A percentile compares a stretch with the other conserved stretches of the same genome.
These are phyloP conservation scores for Tichodroma muraria DNA, from an alignment of 2,113 vertebrate genomes.

Conservation along the genomic window DNA sequence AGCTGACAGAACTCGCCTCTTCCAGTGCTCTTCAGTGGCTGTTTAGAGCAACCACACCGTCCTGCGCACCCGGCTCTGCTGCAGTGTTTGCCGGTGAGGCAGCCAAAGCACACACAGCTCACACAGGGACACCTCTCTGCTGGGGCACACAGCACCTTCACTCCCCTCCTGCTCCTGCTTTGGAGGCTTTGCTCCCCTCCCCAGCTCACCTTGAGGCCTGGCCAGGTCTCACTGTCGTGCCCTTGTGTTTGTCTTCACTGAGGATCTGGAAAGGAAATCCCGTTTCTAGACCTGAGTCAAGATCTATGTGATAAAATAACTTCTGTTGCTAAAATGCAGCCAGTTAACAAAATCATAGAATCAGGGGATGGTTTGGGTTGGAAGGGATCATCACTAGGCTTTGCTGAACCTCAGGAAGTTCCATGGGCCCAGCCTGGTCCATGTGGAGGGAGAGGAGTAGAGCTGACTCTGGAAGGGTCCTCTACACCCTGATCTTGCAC, in stretches of 20 bases:
- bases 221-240: rapidly evolving
- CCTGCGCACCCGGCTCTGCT: neutral
- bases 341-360: no score
- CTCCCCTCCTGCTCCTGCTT: no score
- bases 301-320: neutral
- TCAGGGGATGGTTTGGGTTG: neutral
- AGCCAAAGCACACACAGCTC: neutral
- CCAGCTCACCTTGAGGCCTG: neutral
- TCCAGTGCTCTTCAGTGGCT: neutral
- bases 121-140: neutral
- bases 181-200: neutral
- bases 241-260: neutral
- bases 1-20: neutral
- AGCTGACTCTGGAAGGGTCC: neutral
- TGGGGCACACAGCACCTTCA: rapidly evolving
- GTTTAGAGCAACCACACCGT: neutral
- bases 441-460: neutral
- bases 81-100: neutral
- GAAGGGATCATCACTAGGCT: neutral
- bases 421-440: neutral
- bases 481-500: neutral
- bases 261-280: rapidly evolving
- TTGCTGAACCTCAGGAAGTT: neutral
- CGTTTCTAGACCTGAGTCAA: neutral
- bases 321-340: neutral